Evolutionary conservation across 1,140 invertebrate genomes (phyloP).

Genomic region (Colletes latitarsis): DNA sequence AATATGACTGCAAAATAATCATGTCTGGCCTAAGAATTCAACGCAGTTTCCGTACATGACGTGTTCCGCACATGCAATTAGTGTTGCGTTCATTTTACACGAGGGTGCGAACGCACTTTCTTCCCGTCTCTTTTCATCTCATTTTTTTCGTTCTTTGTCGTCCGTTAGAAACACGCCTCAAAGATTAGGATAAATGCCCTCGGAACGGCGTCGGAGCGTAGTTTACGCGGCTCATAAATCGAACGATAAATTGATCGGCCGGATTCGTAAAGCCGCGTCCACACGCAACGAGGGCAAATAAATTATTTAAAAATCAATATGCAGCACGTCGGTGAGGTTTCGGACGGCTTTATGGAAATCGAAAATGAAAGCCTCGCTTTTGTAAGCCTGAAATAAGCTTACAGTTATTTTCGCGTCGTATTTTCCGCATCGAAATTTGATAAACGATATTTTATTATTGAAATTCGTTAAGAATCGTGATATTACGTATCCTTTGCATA

Average conservation of each 20-base stretch:
- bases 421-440: background rate
- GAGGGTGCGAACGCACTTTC: conserved; percentile 27
- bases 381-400: conserved; percentile 1
- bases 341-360: background rate
- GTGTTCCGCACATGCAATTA: background rate
- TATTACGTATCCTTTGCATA: background rate
- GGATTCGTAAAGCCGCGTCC: conserved; percentile 57
- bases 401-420: background rate
- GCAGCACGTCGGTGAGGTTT: background rate
- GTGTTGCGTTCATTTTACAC: conserved; percentile 37
- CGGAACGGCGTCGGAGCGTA: conserved; percentile 43
- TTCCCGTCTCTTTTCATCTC: conserved; percentile 16
- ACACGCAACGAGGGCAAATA: conserved; percentile 21
- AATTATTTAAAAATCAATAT: conserved; percentile 37
- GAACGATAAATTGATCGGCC: conserved; percentile 72
- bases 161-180: conserved; percentile 65
- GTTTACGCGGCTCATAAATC: conserved; percentile 69
- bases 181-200: conserved; percentile 72
- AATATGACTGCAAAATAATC: too few species aligned
- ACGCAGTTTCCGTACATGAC: conserved; percentile 57
- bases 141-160: conserved; percentile 58
- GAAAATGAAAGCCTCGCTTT: conserved; percentile 2
- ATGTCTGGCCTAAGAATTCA: conserved; percentile 39
- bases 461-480: background rate
- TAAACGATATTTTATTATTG: background rate